Conservation (phyloP, 2,888 invertebrate genomes). For the Stegana nigrithorax region DNA sequence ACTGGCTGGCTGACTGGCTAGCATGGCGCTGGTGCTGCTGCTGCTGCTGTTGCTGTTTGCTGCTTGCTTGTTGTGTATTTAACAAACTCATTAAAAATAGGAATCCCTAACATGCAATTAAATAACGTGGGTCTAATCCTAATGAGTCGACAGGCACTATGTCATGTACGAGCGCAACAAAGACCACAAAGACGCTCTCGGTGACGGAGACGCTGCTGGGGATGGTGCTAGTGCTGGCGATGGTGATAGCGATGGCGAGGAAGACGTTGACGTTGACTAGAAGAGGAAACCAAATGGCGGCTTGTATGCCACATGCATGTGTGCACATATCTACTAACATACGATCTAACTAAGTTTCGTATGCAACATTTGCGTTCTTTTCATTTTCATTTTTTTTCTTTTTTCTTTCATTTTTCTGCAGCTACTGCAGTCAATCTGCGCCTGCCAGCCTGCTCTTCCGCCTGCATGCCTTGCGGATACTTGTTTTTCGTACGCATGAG, state of each 20-base stretch:
- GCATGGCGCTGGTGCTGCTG: constrained; percentile 27
- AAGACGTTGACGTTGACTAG: no score
- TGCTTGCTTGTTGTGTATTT: constrained; percentile 48
- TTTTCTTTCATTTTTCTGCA: neutral
- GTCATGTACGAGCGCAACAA: constrained; percentile 42
- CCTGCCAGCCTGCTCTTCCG: no score
- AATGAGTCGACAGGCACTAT: constrained; percentile 60
- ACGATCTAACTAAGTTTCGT: neutral
- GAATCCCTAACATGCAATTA: constrained; percentile 61
- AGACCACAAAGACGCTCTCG: neutral
- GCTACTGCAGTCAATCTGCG: constrained; percentile 1
- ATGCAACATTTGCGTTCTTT: constrained; percentile 10
- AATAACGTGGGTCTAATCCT: constrained; percentile 62
- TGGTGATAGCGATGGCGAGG: no score
- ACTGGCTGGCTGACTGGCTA: no score
- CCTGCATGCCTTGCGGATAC: constrained; percentile 5
- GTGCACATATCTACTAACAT: neutral
- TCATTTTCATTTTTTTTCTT: neutral
- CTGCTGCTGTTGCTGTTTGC: constrained; percentile 10
- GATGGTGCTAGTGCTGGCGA: no score
- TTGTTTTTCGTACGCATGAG: constrained; percentile 47
- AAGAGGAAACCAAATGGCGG: no score
- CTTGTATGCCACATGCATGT: neutral
- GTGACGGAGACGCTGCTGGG: no score
- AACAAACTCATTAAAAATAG: constrained; percentile 60